A percentile compares a stretch with the other conserved stretches of the same genome.
These are phyloP conservation scores for Thunnus maccoyii DNA, from an alignment of 2,113 vertebrate genomes.

Conservation along the genomic window DNA sequence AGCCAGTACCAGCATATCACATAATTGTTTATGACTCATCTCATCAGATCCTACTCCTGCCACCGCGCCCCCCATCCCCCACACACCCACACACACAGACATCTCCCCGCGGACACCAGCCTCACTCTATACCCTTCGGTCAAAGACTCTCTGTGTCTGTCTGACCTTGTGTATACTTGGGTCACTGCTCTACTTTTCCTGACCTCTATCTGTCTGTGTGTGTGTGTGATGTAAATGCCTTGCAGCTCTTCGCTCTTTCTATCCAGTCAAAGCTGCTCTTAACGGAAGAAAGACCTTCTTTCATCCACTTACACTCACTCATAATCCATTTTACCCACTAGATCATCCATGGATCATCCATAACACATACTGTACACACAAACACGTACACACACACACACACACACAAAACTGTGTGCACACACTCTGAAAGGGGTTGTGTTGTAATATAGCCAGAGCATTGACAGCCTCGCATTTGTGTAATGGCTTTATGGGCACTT, in stretches of 20 bases:
- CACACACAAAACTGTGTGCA: not conserved
- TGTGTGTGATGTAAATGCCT: constrained; percentile 65
- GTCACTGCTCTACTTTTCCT: constrained; percentile 69
- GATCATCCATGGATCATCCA: constrained; percentile 71
- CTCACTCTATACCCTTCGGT: constrained; percentile 37
- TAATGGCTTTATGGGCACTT: constrained; percentile 34
- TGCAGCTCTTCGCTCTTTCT: constrained; percentile 59
- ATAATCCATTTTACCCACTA: constrained; percentile 78
- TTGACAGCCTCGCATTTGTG: constrained; percentile 36
- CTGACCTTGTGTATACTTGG: constrained; percentile 62
- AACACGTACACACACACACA: constrained; percentile 19
- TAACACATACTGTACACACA: constrained; percentile 52
- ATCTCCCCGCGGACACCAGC: constrained; percentile 26
- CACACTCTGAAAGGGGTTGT: constrained; percentile 20
- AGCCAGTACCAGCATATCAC: constrained; percentile 61
- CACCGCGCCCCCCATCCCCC: not conserved
- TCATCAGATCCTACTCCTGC: constrained; percentile 17
- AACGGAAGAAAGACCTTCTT: constrained; percentile 70
- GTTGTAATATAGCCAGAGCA: constrained; percentile 33
- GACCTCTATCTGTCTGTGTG: constrained; percentile 23
- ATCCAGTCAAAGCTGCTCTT: constrained; percentile 74
- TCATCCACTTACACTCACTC: constrained; percentile 74
- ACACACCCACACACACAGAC: constrained; percentile 27
- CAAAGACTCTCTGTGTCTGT: constrained; percentile 74
- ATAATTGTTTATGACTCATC: constrained; percentile 67